Evolutionary conservation across 2,113 vertebrate species (phyloP), one percentile per base, ranked within the genome.

Genomic region (Strix uralensis): DNA sequence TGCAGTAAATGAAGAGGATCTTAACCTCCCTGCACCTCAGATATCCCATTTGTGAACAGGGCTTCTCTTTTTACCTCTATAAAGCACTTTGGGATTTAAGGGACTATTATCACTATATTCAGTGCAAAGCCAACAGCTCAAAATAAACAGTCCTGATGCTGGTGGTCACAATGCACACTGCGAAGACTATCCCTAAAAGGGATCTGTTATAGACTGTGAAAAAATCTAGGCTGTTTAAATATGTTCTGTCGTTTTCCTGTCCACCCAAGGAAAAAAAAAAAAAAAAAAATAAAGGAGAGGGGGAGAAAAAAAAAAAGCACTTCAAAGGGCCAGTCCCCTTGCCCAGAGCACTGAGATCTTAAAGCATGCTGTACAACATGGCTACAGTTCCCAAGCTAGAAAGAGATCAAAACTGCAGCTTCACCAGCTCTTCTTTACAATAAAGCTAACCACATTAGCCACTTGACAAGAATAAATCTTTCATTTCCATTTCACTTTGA

Each of bases 401-500:
- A 34, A 69, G 52, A 96, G 74, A 96, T 96, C 91, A 96, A 91
- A 97, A 88, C 66, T 63, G 67, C 40, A 91, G 57, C 81, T 94
- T 65, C 74, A n/a, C 40, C n/a, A 55, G 55, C 13, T 90, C 83
- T 82, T 80, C 65, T 58, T 67, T 86, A 59, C 63, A 94, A 88
- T 34, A 79, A 87, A 86, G 47, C 46, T 93, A 92, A 96, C 96
- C 86, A 93, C 63, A 83, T 95, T 72, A 88, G 23, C 74, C 70
- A 69, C 85, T 93, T 94, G 90, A 84, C 57, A 92, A 81, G 94
- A 94, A 71, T 58, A 69, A 75, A 84, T 63, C 80, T 94, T 96
- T 83, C 80, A 83, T 88, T 94, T 88, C 69, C 36, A 32, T 65
- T 91, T 74, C 47, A 18, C 91, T 97, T 94, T 94, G 91, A 97